Evolutionary conservation across 30 jellyfish, hydroid and myxozoan genomes (phyloP).

Genomic region (Hydractinia echinata): DNA sequence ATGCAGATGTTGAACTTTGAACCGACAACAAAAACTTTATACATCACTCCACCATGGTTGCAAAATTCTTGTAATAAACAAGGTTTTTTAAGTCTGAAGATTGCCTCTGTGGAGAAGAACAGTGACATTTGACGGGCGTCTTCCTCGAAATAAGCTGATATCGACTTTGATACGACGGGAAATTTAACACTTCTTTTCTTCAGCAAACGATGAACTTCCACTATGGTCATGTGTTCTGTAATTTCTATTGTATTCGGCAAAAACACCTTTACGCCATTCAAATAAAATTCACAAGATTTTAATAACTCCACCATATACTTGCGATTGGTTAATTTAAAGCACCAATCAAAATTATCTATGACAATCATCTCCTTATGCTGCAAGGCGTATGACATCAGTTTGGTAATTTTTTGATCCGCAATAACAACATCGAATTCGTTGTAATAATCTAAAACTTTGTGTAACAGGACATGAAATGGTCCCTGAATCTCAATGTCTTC

Average conservation of each 20-base stretch:
- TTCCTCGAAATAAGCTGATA: slow-evolving; percentile 65
- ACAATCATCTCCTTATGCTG: slow-evolving; percentile 21
- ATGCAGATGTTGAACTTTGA: slow-evolving; percentile 46
- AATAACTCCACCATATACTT: slow-evolving; percentile 32
- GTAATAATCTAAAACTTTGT: slow-evolving; percentile 59
- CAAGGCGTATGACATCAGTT: slow-evolving; percentile 26
- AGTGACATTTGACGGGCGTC: slow-evolving; percentile 80
- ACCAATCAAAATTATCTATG: slow-evolving; percentile 41
- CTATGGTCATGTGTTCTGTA: slow-evolving; percentile 13
- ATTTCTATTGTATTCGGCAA: slow-evolving; percentile 71
- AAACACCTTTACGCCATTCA: slow-evolving; percentile 42
- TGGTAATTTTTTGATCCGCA: slow-evolving; percentile 30
- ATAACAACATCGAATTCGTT: slow-evolving; percentile 29
- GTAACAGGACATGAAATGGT: slow-evolving; percentile 66
- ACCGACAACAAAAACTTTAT: slow-evolving; percentile 75
- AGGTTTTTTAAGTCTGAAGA: slow-evolving; percentile 48
- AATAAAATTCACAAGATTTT: slow-evolving; percentile 44
- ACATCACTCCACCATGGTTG: slow-evolving; percentile 76
- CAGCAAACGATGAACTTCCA: slow-evolving; percentile 16
- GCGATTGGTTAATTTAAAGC: slow-evolving; percentile 39
- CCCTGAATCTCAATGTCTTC: slow-evolving; percentile 56
- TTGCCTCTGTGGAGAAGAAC: slow-evolving; percentile 43
- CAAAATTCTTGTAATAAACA: slow-evolving; percentile 76
- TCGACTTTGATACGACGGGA: slow-evolving; percentile 69
- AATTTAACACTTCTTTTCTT: slow-evolving; percentile 24